phyloP scores from a whole-genome alignment of 64 coral and sea anemone genomes.

The Trachythela sp. region DNA sequence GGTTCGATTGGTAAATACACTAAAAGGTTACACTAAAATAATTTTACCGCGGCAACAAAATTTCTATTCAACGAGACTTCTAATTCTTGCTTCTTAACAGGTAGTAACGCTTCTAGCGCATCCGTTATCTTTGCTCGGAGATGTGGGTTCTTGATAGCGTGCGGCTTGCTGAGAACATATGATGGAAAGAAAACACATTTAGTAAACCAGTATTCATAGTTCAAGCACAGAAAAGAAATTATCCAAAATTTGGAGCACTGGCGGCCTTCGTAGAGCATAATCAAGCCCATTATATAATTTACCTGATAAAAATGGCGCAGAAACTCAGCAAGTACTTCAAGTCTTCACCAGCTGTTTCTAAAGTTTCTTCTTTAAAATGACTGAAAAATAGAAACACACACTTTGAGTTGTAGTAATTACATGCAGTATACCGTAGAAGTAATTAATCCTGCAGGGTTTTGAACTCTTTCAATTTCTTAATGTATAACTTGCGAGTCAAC shows the following conservation, averaged over 20 bases:
- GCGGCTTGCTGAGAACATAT: constrained; percentile 55
- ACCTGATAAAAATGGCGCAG: constrained; percentile 87
- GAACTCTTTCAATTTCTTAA: background rate
- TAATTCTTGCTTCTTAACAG: background rate
- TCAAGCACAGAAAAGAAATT: background rate
- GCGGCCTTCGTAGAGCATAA: no score
- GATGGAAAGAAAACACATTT: background rate
- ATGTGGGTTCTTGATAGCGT: constrained; percentile 85
- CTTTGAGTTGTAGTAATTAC: background rate
- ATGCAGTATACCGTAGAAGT: no score
- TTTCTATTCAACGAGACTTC: background rate
- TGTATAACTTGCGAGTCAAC: background rate
- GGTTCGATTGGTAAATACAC: no score
- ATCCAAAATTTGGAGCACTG: no score
- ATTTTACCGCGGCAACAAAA: background rate
- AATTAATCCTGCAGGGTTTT: no score
- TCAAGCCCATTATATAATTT: background rate
- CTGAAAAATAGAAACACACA: constrained; percentile 38
- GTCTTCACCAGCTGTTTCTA: constrained; percentile 68
- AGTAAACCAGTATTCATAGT: background rate
- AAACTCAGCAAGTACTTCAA: constrained; percentile 79
- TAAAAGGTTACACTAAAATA: no score
- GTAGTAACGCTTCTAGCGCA: constrained; percentile 73
- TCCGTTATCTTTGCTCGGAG: constrained; percentile 88
- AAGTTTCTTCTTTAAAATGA: constrained; percentile 96